A percentile compares a stretch with the other conserved stretches of the same genome.
phyloP scores from a whole-genome alignment of 2,797 vertebrate species.

The Kryptopterus vitreolus region DNA sequence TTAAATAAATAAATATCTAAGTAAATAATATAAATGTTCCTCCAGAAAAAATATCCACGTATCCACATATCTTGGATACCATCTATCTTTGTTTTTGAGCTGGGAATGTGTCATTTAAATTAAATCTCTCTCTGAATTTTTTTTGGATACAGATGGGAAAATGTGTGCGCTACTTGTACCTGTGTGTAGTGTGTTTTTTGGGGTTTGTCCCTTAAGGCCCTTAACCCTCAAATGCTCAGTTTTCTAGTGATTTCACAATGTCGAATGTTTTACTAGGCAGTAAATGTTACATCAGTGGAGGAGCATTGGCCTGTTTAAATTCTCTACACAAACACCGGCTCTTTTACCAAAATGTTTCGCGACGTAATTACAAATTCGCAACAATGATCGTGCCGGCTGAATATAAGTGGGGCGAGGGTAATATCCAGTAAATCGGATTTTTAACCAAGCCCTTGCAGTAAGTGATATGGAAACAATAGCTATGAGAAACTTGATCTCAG shows the following conservation, averaged over 20 bases:
- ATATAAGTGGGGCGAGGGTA: neutral
- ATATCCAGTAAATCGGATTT: neutral
- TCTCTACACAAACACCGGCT: neutral
- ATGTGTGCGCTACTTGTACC: too few species aligned
- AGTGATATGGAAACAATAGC: constrained; percentile 5
- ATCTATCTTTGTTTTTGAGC: neutral
- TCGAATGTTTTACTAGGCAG: neutral
- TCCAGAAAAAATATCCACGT: too few species aligned
- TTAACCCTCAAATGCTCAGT: too few species aligned
- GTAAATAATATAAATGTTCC: too few species aligned
- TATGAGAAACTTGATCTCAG: constrained; percentile 6
- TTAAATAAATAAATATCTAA: too few species aligned
- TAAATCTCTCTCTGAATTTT: too few species aligned
- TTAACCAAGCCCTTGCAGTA: neutral
- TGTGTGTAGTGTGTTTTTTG: too few species aligned
- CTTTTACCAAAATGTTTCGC: neutral
- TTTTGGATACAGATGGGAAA: too few species aligned
- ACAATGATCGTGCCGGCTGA: neutral
- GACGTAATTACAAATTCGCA: neutral
- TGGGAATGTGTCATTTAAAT: too few species aligned
- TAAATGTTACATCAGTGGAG: neutral
- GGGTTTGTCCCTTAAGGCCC: too few species aligned
- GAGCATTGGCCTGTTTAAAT: neutral
- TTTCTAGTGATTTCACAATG: too few species aligned
- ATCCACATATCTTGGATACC: too few species aligned